Evolutionary conservation across 1,140 invertebrate genomes (phyloP).

Genomic region (Thalassaphorura encarpata): DNA sequence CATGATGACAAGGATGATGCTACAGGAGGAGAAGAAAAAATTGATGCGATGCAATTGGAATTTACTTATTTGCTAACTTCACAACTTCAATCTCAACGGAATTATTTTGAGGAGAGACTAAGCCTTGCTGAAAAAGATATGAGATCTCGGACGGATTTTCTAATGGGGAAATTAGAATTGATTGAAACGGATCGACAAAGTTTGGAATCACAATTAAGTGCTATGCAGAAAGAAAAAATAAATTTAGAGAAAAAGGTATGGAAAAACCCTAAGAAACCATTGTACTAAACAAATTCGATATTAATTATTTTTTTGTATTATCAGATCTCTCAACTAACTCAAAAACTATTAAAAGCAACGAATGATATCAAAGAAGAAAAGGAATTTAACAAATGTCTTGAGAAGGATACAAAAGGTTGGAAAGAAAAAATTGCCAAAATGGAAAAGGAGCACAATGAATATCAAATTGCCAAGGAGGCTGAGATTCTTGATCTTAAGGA

Average conservation of each 20-base stretch:
- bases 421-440: slow-evolving; percentile 55
- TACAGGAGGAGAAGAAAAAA: slow-evolving; percentile 64
- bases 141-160: slow-evolving; percentile 37
- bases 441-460: slow-evolving; percentile 50
- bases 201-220: slow-evolving; percentile 35
- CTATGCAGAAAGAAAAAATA: background rate
- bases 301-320: too few relatives aligned
- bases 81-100: slow-evolving; percentile 87
- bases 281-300: too few relatives aligned
- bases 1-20: slow-evolving; percentile 11
- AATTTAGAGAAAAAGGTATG: too few relatives aligned
- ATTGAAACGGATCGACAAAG: slow-evolving; percentile 26
- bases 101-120: slow-evolving; percentile 82
- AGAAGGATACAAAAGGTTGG: slow-evolving; percentile 66
- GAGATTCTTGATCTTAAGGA: slow-evolving; percentile 77
- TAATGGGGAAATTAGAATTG: slow-evolving; percentile 45
- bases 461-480: slow-evolving; percentile 48
- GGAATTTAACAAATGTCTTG: slow-evolving; percentile 62
- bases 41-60: slow-evolving; percentile 86
- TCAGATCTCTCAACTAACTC: slow-evolving; percentile 3
- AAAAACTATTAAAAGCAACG: slow-evolving; percentile 2
- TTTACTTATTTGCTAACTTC: slow-evolving; percentile 95
- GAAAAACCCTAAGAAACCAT: too few relatives aligned
- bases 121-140: slow-evolving; percentile 40
- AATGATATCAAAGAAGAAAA: slow-evolving; percentile 44